Base-by-base conservation (phyloP, 1,140 invertebrate genomes). In the Hycleus cichorii region DNA sequence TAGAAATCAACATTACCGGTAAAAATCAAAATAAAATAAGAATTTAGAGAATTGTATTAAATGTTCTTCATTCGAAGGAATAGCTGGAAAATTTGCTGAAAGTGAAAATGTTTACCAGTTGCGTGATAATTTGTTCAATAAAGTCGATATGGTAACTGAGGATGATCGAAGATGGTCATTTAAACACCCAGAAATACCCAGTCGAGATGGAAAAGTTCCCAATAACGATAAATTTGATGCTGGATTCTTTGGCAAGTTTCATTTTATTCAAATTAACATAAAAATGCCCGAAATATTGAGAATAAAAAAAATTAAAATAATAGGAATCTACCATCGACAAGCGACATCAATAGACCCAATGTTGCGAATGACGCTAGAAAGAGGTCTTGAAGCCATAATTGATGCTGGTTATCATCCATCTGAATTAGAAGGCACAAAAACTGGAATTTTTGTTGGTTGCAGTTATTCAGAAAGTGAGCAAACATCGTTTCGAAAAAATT, bases 81-180 rank as follows among this genome's bases (percentile, higher is more conserved):
- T 82, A 95, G n/a, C 83, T 91, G 1, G 92, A 93, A 12, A 81
- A 86, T 68, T 93, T 93, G 74, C 93, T 94, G 0, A 85, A 93
- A 62, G 90, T 86, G 0, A 88, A 44, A 91, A 88, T 69, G 78
- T 95, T 39, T 71, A 79, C 11, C 82, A 91, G 62, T 88, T 95
- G 42, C 77, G 82, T 47, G 81, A 93, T 46, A 89, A 94, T 70
- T 77, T 97, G 2, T 84, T 87, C 66, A 83, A 85, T 64, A 84
- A 87, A 18, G 18, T 18, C 18, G 18, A 18, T 18, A 18, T 18
- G 18, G 1, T 18, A 18, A 18, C 18, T 18, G 1, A 18, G 18
- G 18, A 18, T 18, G 18, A 18, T 18, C 18, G 18, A 1, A 1
- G 18, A 18, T 18, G 18, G 18, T 18, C 18, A 18, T 18, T 18